These are phyloP conservation scores for Tonatia bakeri DNA, from an alignment of 2,113 vertebrate genomes.

Conservation along the genomic window DNA sequence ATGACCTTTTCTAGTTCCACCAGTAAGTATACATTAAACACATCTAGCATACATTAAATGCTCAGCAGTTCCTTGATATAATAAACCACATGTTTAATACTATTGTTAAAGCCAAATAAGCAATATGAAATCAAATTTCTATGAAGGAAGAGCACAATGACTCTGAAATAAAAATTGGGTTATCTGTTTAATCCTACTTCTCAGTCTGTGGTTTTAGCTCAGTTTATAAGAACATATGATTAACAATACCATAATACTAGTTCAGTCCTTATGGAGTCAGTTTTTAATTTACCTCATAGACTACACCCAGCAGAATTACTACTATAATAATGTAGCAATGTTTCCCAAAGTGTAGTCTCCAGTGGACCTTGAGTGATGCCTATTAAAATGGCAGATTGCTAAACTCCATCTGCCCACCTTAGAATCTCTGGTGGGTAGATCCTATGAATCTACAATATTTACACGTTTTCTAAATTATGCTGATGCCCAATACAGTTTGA, in stretches of 20 bases:
- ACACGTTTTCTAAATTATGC: not conserved
- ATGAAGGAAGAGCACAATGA: conserved; percentile 47
- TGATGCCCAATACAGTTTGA: not conserved
- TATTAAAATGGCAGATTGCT: not conserved
- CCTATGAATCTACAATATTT: not conserved
- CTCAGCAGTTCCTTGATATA: conserved; percentile 15
- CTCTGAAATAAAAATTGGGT: conserved; percentile 11
- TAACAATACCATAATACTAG: not conserved
- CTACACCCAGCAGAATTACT: not conserved
- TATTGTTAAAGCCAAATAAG: conserved; percentile 16
- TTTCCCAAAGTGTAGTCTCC: not conserved
- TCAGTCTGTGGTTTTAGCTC: not conserved
- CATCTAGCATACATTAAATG: not conserved
- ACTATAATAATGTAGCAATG: not conserved
- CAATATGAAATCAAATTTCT: conserved; percentile 8
- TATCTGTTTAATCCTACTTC: not conserved
- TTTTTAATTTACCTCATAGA: not conserved
- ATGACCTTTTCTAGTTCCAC: conserved; percentile 70
- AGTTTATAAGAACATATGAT: not conserved
- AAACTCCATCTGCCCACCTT: not conserved
- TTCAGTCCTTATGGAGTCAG: not conserved
- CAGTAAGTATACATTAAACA: conserved; percentile 57
- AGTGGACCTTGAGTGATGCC: not conserved
- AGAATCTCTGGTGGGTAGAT: not conserved
- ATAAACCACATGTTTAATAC: conserved; percentile 11